Evolutionary conservation across 1,140 invertebrate species (phyloP).

Genomic region (Chironomus tepperi): DNA sequence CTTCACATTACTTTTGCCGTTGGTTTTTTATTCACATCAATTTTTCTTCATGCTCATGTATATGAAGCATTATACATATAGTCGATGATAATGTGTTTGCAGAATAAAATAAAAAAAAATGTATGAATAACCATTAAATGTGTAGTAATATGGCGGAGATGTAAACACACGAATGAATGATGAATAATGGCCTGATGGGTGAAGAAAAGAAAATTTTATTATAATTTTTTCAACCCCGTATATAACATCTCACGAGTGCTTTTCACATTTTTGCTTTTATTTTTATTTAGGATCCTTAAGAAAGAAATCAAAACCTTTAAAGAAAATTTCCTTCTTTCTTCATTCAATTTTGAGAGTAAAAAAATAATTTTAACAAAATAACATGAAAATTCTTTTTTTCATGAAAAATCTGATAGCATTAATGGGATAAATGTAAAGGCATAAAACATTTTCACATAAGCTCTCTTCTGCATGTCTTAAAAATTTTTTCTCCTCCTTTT

Average conservation of each 20-base stretch:
- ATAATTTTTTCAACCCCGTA: no score
- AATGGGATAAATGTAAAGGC: slow-evolving; percentile 17
- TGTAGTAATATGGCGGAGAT: neutral
- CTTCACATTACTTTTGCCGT: neutral
- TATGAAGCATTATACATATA: neutral
- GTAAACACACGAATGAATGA: no score
- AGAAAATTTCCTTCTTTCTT: neutral
- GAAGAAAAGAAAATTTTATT: no score
- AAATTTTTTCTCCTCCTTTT: neutral
- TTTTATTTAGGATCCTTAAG: neutral
- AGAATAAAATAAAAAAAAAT: neutral
- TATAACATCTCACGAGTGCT: neutral
- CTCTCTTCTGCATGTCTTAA: slow-evolving; percentile 10
- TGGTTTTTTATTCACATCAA: no score
- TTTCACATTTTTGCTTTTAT: neutral
- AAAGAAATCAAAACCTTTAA: neutral
- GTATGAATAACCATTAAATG: slow-evolving; percentile 1
- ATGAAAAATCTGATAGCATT: slow-evolving; percentile 15
- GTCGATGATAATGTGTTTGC: neutral
- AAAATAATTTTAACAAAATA: no score
- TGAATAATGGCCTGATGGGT: no score
- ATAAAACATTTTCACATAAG: slow-evolving; percentile 19
- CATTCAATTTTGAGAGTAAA: neutral
- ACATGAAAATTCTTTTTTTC: neutral
- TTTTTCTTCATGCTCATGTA: neutral